phyloP scores from a whole-genome alignment of 2,113 vertebrate species.

The Heloderma charlesbogerti region DNA sequence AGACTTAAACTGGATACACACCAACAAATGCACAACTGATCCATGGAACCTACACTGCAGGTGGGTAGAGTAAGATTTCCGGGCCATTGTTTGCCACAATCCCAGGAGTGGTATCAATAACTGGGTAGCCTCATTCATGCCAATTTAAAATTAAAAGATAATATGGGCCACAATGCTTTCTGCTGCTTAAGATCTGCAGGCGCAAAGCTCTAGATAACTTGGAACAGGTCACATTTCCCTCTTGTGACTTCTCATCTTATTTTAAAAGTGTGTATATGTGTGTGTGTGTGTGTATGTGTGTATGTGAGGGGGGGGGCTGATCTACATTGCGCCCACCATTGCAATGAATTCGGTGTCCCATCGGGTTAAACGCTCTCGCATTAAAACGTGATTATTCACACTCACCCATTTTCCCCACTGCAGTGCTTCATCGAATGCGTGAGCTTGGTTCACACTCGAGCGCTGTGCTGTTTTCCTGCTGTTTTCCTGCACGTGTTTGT shows the following conservation, averaged over 20 bases:
- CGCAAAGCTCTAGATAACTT: not conserved
- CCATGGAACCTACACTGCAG: not conserved
- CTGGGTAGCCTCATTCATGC: not conserved
- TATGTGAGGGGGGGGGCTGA: no score
- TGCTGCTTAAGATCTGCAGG: not conserved
- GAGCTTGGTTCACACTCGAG: no score
- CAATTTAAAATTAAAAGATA: not conserved
- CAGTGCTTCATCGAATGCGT: no score
- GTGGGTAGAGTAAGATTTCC: not conserved
- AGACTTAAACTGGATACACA: not conserved
- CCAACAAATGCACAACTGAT: not conserved
- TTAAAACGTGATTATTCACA: no score
- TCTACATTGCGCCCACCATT: no score
- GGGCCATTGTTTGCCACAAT: not conserved
- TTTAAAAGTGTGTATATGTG: no score
- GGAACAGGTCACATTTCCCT: not conserved
- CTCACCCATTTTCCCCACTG: no score
- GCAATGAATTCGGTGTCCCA: no score
- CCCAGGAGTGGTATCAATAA: not conserved
- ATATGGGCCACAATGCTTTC: not conserved
- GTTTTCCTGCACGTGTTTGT: no score
- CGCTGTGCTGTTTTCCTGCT: no score
- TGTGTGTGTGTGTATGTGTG: no score
- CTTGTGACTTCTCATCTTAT: not conserved
- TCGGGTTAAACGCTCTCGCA: no score